These are phyloP conservation scores for Mormyrops boulengeri DNA, from an alignment of 2,797 vertebrate genomes.

Conservation along the genomic window DNA sequence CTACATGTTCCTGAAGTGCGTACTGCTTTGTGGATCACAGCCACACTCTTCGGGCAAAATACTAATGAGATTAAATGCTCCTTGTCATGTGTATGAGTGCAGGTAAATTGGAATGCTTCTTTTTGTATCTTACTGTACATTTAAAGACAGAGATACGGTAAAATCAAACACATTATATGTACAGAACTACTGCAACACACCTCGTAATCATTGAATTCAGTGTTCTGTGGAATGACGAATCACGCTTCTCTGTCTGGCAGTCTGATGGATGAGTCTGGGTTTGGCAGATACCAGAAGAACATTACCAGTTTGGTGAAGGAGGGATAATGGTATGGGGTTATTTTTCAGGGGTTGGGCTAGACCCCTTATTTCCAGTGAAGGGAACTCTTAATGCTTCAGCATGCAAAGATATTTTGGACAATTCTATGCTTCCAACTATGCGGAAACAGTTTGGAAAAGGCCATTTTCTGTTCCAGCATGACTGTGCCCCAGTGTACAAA, in stretches of 20 bases:
- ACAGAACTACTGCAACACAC: background rate
- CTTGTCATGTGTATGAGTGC: background rate
- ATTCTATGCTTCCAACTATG: no score
- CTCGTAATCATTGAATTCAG: background rate
- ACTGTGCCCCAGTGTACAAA: no score
- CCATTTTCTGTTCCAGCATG: no score
- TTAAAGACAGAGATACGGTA: background rate
- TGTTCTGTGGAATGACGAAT: background rate
- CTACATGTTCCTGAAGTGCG: background rate
- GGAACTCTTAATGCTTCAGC: no score
- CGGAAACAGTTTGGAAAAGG: no score
- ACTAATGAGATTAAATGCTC: background rate
- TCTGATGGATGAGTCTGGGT: background rate
- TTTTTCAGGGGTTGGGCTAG: no score
- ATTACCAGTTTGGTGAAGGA: background rate
- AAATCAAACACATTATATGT: background rate
- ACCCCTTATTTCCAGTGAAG: no score
- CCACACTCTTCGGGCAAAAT: background rate
- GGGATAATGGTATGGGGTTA: background rate
- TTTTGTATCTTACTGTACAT: background rate
- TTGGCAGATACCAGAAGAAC: background rate
- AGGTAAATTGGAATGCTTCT: background rate
- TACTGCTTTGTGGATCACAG: background rate
- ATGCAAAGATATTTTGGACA: no score
- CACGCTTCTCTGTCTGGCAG: background rate